Evolutionary conservation across 1,140 invertebrate species (phyloP).

Genomic region (Macrocentrus cingulum): DNA sequence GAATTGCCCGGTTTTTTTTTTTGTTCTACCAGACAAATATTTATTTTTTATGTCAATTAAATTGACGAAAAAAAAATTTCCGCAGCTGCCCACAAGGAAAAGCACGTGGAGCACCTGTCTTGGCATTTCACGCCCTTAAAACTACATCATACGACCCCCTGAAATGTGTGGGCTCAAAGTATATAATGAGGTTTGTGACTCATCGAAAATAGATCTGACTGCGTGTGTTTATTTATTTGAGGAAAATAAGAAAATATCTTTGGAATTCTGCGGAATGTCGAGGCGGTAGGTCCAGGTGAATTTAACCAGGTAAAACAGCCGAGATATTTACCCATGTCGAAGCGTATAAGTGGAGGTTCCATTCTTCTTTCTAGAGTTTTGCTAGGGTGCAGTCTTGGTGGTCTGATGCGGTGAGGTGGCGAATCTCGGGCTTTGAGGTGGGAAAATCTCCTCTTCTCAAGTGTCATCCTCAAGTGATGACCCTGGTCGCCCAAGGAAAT

Average conservation of each 20-base stretch:
- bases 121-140: conserved; percentile 57
- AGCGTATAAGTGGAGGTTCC: conserved; percentile 50
- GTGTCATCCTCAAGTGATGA: conserved; percentile 3
- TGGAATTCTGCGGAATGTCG: neutral
- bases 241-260: conserved; percentile 4
- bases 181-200: too few species aligned
- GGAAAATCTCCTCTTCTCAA: conserved; percentile 21
- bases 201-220: conserved; percentile 26
- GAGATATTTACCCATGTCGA: conserved; percentile 11
- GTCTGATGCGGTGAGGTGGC: conserved; percentile 6
- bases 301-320: conserved; percentile 17
- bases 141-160: too few species aligned
- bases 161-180: too few species aligned
- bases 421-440: conserved; percentile 15
- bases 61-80: too few species aligned
- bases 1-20: too few species aligned
- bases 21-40: too few species aligned
- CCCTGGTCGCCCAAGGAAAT: too few species aligned
- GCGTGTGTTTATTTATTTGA: conserved; percentile 45
- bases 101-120: conserved; percentile 53
- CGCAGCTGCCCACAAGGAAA: conserved; percentile 11
- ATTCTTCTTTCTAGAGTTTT: neutral
- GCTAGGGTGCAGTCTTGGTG: neutral
- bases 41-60: too few species aligned
- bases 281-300: conserved; percentile 6